These are phyloP conservation scores for Catharus ustulatus DNA, from an alignment of 2,797 vertebrate genomes.

Conservation along the genomic window DNA sequence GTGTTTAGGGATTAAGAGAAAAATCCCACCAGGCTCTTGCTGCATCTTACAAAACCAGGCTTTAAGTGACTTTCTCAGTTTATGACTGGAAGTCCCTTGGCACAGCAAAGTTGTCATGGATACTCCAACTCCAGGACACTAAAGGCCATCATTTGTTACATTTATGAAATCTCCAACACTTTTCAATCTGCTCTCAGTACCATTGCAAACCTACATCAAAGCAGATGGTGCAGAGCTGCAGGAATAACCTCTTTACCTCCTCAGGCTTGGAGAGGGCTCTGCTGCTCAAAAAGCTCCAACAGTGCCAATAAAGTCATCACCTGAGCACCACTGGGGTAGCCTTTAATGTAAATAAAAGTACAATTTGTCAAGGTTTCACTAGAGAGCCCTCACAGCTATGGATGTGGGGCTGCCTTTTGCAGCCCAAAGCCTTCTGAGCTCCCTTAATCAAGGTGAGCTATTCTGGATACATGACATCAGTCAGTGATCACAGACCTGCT, in stretches of 20 bases:
- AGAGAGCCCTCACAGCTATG: background rate
- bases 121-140: conserved; percentile 19
- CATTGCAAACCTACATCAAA: conserved; percentile 33
- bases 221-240: background rate
- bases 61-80: background rate
- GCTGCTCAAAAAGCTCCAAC: background rate
- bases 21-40: background rate
- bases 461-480: background rate
- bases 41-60: background rate
- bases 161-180: background rate
- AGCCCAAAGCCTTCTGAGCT: background rate
- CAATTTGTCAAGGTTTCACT: background rate
- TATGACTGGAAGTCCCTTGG: background rate
- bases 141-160: background rate
- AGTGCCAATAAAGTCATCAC: background rate
- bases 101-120: conserved; percentile 49
- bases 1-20: background rate
- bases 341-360: conserved; percentile 25
- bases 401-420: background rate
- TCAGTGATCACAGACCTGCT: background rate
- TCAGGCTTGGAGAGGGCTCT: background rate
- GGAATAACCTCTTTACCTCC: conserved; percentile 10
- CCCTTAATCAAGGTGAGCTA: background rate
- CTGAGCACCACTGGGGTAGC: background rate
- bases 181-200: background rate